phyloP scores from a whole-genome alignment of 92 coral and sea anemone genomes.

The Actinostola sp. region DNA sequence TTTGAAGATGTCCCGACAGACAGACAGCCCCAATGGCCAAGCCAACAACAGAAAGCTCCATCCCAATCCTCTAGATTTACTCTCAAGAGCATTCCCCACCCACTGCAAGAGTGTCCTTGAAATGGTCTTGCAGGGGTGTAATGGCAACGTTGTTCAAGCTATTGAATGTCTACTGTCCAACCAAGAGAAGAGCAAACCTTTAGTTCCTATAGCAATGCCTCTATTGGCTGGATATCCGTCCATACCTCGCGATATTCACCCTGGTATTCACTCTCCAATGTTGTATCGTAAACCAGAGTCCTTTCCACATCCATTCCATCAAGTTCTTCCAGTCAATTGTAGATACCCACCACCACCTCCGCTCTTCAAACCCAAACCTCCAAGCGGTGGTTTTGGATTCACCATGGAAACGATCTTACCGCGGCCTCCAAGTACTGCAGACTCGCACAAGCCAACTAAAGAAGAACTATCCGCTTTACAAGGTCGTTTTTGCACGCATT shows the following conservation, averaged over 20 bases:
- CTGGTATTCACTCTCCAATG: conserved; percentile 67
- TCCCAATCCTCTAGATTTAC: conserved; percentile 88
- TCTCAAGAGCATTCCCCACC: conserved; percentile 89
- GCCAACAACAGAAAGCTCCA: conserved; percentile 68
- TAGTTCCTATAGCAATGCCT: conserved; percentile 70
- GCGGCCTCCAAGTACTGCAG: conserved; percentile 34
- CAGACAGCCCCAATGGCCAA: conserved; percentile 73
- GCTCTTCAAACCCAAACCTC: conserved; percentile 71
- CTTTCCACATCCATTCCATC: conserved; percentile 75
- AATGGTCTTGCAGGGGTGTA: conserved; percentile 94
- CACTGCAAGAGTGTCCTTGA: conserved; percentile 95
- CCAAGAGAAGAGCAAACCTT: conserved; percentile 74
- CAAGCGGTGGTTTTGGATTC: conserved; percentile 68
- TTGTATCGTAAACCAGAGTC: conserved; percentile 86
- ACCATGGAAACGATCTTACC: conserved; percentile 73
- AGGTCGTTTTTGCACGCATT: conserved; percentile 85
- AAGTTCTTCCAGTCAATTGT: conserved; percentile 63
- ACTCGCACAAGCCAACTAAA: conserved; percentile 51
- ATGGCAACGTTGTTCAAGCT: conserved; percentile 97
- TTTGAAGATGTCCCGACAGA: conserved; percentile 57
- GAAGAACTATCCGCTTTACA: conserved; percentile 39
- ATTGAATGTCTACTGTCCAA: conserved; percentile 91
- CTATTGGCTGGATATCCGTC: conserved; percentile 69
- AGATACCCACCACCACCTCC: conserved; percentile 91
- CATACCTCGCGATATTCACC: conserved; percentile 69